Conservation (phyloP, 2,797 vertebrate species). For the Amazonetta brasiliensis region DNA sequence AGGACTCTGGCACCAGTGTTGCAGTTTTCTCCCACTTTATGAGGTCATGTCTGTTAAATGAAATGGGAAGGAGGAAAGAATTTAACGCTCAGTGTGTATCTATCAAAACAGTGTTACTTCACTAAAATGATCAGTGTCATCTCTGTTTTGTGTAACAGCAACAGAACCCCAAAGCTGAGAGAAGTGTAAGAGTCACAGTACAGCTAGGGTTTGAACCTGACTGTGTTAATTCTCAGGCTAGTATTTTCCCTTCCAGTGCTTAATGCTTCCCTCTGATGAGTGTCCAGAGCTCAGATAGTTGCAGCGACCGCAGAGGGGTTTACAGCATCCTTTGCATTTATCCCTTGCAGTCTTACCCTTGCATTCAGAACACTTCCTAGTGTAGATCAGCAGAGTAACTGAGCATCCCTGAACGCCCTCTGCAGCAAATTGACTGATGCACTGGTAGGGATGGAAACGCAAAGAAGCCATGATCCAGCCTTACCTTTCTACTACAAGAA, state of each 20-base stretch:
- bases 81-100: not conserved
- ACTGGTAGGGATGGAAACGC: not conserved
- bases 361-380: not conserved
- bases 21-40: not conserved
- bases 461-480: not conserved
- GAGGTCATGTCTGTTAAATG: not conserved
- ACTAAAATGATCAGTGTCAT: not conserved
- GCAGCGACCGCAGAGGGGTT: not conserved
- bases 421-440: not conserved
- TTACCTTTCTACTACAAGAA: too few relatives aligned
- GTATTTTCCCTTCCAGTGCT: not conserved
- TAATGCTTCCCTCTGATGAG: not conserved
- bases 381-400: fast-evolving
- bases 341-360: not conserved
- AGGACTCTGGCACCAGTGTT: not conserved
- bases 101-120: not conserved
- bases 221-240: not conserved
- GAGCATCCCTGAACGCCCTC: not conserved
- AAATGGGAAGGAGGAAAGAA: not conserved
- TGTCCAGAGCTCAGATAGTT: not conserved
- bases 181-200: not conserved
- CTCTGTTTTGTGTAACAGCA: not conserved
- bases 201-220: not conserved
- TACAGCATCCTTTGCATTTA: not conserved
- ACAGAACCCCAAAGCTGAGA: not conserved